phyloP scores from a whole-genome alignment of 2,888 invertebrate genomes.

The Eupithecia dodoneata region DNA sequence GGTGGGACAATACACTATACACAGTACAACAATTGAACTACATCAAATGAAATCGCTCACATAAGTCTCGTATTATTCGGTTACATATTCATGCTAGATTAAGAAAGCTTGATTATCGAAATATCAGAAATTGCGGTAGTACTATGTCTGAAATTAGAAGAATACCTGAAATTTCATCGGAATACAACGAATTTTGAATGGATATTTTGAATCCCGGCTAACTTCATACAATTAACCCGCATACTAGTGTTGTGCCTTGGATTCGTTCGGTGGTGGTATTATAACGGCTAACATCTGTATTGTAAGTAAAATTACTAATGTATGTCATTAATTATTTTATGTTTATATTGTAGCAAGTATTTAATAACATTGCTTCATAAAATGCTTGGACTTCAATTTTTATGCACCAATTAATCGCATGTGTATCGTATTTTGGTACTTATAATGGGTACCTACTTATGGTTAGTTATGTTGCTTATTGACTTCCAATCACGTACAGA shows the following conservation, averaged over 20 bases:
- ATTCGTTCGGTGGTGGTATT: conserved; percentile 73
- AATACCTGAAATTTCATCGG: conserved; percentile 15
- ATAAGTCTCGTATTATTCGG: conserved; percentile 23
- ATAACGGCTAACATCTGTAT: conserved; percentile 71
- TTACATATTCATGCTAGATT: conserved; percentile 38
- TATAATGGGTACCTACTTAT: background rate
- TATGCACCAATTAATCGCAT: conserved; percentile 30
- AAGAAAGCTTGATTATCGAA: conserved; percentile 42
- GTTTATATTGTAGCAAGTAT: conserved; percentile 34
- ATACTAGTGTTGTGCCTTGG: conserved; percentile 62
- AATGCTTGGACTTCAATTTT: conserved; percentile 39
- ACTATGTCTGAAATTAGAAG: conserved; percentile 34
- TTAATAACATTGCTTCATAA: conserved; percentile 51
- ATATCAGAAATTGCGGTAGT: conserved; percentile 17
- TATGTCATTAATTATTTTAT: conserved; percentile 50
- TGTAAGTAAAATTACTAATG: conserved; percentile 82
- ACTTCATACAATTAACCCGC: conserved; percentile 51
- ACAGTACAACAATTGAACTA: background rate
- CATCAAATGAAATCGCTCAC: background rate
- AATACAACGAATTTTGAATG: background rate
- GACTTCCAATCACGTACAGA: background rate
- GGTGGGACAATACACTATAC: background rate
- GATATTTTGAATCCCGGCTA: conserved; percentile 47
- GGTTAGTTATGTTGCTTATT: background rate
- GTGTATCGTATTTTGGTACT: background rate